Conservation (phyloP, 2,113 vertebrate genomes). For the Eidolon helvum region DNA sequence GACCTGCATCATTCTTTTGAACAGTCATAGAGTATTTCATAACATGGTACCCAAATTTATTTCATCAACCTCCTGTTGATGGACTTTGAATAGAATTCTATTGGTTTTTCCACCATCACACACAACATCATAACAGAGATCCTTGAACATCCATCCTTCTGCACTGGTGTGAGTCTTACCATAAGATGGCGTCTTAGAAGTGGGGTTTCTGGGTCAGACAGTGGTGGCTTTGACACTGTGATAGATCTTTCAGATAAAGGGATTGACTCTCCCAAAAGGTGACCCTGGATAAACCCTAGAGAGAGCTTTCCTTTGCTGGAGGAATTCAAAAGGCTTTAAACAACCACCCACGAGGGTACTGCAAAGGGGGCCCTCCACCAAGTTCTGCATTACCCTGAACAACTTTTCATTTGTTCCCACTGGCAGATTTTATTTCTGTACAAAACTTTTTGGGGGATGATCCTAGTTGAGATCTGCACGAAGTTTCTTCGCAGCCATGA, state of each 20-base stretch:
- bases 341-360: fast-evolving
- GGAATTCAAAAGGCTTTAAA: not conserved
- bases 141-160: not conserved
- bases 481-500: not conserved
- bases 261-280: not conserved
- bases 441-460: not conserved
- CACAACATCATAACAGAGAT: not conserved
- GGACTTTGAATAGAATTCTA: not conserved
- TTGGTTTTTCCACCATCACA: not conserved
- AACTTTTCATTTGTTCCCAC: not conserved
- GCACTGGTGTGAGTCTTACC: not conserved
- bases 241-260: not conserved
- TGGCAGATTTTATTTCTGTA: not conserved
- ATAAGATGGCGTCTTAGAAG: not conserved
- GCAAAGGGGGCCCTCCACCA: not conserved
- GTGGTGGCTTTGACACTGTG: not conserved
- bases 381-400: not conserved
- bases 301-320: not conserved
- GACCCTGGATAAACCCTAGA: not conserved
- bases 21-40: too few species aligned
- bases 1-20: not conserved
- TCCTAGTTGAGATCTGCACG: not conserved
- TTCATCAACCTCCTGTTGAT: too few species aligned
- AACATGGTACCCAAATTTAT: fast-evolving
- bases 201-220: not conserved